Evolutionary conservation across 92 coral and sea anemone species (phyloP), one percentile per base, ranked within the genome.

Genomic region (Epizoanthus fatuus): DNA sequence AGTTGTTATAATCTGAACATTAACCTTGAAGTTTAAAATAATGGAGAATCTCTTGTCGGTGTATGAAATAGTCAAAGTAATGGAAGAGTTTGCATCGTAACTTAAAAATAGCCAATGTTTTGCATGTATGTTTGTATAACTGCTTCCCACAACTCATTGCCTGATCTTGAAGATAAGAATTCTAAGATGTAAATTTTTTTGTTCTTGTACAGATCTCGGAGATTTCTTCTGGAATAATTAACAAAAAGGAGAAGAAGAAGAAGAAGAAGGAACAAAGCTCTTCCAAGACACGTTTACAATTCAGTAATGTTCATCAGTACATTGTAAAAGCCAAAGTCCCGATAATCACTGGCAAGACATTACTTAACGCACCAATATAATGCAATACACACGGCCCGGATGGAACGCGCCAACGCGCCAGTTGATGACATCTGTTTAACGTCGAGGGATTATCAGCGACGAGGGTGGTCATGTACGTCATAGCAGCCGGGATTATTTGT

Each of bases 211-310:
- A 63, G 69, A 63, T 35, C n/a, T 63, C 13, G 37, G 69, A 11
- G 69, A 37, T 63, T 63, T 63, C 40, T 63, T 63, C 35, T 63
- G 69, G 69, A 37, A 63, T 63, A 11, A 10, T 63, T 63, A 37
- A 22, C 37, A 63, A 62, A 14, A 22, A 37, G 0, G 25, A 22
- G 25, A 22, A 22, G 25, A 22, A 22, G 14, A 25, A 63, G 38
- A 22, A 22, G 15, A 10, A 29, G 37, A 63, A 8, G 2, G 69
- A 63, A 7, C 5, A 29, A 22, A 11, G 53, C 53, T 49, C 53
- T 49, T 49, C 14, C 14, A 49, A 49, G 69, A 25, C 20, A 22
- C 15, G 4, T 3, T 42, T 63, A 63, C 39, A 63, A 7, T 5
- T 19, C 6, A 44, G 9, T 49, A 49, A 8, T 8, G 53, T 49